Evolutionary conservation across 2,113 vertebrate genomes (phyloP).

Genomic region (Myotis davidii): DNA sequence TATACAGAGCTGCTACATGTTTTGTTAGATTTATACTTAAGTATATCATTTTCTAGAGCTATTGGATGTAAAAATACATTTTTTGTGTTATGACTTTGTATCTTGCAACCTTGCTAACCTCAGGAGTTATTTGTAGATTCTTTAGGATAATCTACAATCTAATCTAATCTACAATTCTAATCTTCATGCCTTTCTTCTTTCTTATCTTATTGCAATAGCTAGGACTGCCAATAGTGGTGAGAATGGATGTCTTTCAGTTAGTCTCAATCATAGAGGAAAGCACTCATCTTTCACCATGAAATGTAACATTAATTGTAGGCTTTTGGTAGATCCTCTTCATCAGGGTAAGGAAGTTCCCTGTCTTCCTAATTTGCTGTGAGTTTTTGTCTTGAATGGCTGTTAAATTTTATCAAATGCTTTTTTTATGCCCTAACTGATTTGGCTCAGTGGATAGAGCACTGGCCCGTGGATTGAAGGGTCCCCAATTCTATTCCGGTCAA

Average conservation of each 20-base stretch:
- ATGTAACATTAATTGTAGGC: neutral
- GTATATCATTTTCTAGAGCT: conserved; percentile 26
- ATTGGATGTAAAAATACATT: conserved; percentile 1
- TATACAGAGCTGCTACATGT: neutral
- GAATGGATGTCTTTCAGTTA: neutral
- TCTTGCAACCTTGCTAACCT: neutral
- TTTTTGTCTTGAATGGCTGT: neutral
- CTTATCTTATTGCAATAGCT: neutral
- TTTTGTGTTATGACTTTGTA: conserved; percentile 24
- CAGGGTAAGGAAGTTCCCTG: neutral
- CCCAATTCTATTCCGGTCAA: no score
- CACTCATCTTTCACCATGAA: neutral
- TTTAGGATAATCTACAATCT: neutral
- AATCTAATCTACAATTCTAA: neutral
- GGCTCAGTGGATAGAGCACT: no score
- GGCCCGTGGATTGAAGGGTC: no score
- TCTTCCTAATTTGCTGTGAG: neutral
- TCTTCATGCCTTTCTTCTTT: neutral
- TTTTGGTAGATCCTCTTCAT: neutral
- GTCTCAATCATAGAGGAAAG: neutral
- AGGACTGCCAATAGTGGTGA: neutral
- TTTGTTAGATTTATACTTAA: conserved; percentile 17
- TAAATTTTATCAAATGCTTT: neutral
- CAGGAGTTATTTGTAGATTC: conserved; percentile 6
- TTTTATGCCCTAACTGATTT: neutral